Percentiles rank a stretch among this genome's conserved stretches.
Evolutionary conservation across 2,797 vertebrate genomes (phyloP).

Genomic region (Labeo calbasu): DNA sequence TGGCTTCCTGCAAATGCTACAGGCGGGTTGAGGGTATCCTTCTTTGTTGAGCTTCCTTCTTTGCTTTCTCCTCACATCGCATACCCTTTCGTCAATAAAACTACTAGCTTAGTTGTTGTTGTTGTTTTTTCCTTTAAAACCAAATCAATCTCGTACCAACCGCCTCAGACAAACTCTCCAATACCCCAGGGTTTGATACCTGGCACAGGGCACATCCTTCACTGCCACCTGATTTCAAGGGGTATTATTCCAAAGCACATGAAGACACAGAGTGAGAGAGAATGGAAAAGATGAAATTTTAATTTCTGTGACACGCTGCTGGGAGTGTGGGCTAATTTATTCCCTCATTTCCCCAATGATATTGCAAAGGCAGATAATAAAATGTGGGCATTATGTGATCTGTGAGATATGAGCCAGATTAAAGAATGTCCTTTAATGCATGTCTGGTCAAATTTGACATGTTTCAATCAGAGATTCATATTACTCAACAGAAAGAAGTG

Average conservation of each 20-base stretch:
- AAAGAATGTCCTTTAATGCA: conserved; percentile 28
- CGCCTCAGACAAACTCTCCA: conserved; percentile 50
- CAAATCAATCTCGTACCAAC: conserved; percentile 52
- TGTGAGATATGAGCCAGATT: conserved; percentile 4
- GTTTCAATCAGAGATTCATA: conserved; percentile 1
- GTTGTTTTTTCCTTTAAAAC: background rate
- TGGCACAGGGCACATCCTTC: conserved; percentile 36
- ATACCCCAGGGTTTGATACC: conserved; percentile 49
- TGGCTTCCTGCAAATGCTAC: conserved; percentile 29
- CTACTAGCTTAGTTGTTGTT: conserved; percentile 21
- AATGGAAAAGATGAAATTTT: conserved; percentile 13
- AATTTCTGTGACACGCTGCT: conserved; percentile 23
- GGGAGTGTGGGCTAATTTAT: conserved; percentile 22
- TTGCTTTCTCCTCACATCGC: conserved; percentile 9
- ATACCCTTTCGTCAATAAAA: conserved; percentile 48
- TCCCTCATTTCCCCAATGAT: conserved; percentile 40
- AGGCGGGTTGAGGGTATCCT: background rate
- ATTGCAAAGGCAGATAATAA: conserved; percentile 41
- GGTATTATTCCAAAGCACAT: conserved; percentile 24
- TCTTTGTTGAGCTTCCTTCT: conserved; percentile 35
- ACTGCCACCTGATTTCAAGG: conserved; percentile 23
- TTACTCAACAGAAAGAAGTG: background rate
- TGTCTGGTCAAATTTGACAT: conserved; percentile 17
- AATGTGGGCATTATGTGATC: conserved; percentile 5
- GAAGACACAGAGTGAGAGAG: background rate